Conservation (phyloP, 1,140 invertebrate species). For the Thaumatotibia leucotreta region DNA sequence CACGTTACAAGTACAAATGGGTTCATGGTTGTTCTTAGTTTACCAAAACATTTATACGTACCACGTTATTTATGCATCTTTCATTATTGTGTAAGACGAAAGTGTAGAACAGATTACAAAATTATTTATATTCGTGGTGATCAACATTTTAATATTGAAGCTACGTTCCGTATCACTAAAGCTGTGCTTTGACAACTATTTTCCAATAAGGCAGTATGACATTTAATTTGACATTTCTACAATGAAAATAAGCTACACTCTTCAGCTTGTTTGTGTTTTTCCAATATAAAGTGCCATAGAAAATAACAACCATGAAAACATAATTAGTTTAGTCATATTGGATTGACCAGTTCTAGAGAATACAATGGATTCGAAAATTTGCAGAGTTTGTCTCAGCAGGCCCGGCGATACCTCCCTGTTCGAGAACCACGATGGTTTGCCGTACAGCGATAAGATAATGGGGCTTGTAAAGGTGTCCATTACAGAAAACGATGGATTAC, state of each 20-base stretch:
- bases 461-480: conserved; percentile 48
- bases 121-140: no score
- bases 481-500: conserved; percentile 52
- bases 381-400: conserved; percentile 58
- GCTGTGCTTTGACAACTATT: no score
- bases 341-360: background rate
- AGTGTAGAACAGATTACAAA: no score
- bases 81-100: no score
- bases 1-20: no score
- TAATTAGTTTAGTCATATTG: background rate
- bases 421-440: conserved; percentile 45
- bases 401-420: conserved; percentile 52
- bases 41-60: no score
- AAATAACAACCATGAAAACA: background rate
- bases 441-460: conserved; percentile 52
- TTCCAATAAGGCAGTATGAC: conserved; percentile 1
- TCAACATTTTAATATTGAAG: no score
- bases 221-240: background rate
- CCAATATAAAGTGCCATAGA: background rate
- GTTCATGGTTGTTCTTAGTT: no score
- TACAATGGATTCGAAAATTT: conserved; percentile 49
- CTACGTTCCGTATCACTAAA: no score
- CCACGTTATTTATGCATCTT: no score
- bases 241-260: no score
- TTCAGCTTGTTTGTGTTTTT: background rate